A percentile compares a stretch with the other conserved stretches of the same genome.
These are phyloP conservation scores for Biston stratarius DNA, from an alignment of 2,888 invertebrate species.

Conservation along the genomic window DNA sequence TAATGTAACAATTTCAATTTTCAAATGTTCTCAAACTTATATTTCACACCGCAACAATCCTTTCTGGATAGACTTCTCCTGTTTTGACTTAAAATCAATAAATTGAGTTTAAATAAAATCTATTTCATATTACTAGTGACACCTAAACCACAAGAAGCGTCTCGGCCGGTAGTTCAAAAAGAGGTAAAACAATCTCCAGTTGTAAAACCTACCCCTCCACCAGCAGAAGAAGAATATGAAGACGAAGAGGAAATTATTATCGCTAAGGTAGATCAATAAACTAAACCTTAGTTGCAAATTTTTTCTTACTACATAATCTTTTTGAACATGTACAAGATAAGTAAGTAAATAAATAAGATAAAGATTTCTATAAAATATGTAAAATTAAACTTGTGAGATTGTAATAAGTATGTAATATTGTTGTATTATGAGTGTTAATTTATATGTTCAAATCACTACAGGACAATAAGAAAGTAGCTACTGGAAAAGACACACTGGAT, in stretches of 20 bases:
- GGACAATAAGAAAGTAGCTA: slow-evolving; percentile 48
- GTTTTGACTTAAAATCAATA: not conserved
- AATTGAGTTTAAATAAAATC: slow-evolving; percentile 9
- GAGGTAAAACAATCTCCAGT: slow-evolving; percentile 50
- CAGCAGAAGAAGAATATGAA: slow-evolving; percentile 57
- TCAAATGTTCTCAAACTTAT: no score
- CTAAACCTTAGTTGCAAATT: not conserved
- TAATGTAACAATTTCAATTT: no score
- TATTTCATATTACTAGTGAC: slow-evolving; percentile 51
- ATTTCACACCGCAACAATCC: no score
- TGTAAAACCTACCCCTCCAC: slow-evolving; percentile 48
- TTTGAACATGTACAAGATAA: no score
- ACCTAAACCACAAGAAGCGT: slow-evolving; percentile 51
- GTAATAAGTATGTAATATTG: not conserved
- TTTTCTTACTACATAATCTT: no score
- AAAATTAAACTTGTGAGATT: no score
- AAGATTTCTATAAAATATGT: no score
- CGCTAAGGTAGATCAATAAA: slow-evolving; percentile 49
- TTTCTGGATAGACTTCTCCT: not conserved
- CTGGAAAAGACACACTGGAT: slow-evolving; percentile 51
- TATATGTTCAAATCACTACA: slow-evolving; percentile 42
- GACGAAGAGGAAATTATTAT: slow-evolving; percentile 53
- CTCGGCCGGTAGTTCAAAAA: slow-evolving; percentile 51
- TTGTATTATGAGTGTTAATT: not conserved
- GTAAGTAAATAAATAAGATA: no score